Percentiles rank a stretch among this genome's conserved stretches.
Conservation (phyloP, 2,797 vertebrate species). For the Microctenopoma lineatum region DNA sequence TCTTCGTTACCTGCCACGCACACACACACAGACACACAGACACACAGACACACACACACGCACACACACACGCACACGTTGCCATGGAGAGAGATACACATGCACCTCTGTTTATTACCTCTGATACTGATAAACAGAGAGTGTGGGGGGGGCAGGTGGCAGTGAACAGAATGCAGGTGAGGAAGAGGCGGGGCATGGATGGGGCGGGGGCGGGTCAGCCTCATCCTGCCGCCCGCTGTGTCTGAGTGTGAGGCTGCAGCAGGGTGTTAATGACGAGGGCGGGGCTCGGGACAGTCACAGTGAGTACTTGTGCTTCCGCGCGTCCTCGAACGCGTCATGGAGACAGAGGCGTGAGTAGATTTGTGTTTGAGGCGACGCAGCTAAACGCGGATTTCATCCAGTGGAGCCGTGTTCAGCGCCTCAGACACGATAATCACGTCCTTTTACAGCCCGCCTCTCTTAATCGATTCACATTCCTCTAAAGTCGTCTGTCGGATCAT, state of each 20-base stretch:
- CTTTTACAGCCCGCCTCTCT: no score
- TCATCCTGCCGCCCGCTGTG: slow-evolving; percentile 17
- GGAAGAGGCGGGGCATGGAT: background rate
- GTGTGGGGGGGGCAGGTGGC: slow-evolving; percentile 2
- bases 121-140: slow-evolving; percentile 24
- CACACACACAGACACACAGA: no score
- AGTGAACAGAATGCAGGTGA: slow-evolving; percentile 5
- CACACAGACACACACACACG: background rate
- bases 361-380: no score
- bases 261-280: background rate
- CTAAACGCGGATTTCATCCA: no score
- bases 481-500: no score
- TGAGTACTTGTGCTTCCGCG: no score
- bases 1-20: slow-evolving; percentile 37
- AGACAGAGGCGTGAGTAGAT: no score
- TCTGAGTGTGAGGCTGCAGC: slow-evolving; percentile 11
- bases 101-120: slow-evolving; percentile 37
- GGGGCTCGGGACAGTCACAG: slow-evolving; percentile 7
- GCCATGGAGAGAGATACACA: slow-evolving; percentile 4
- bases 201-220: background rate
- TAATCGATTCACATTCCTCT: no score
- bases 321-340: no score
- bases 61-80: slow-evolving; percentile 1
- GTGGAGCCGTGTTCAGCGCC: no score
- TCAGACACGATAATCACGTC: no score